Evolutionary conservation across 2,797 vertebrate species (phyloP).

Genomic region (Parauchenoglanis punctatus): DNA sequence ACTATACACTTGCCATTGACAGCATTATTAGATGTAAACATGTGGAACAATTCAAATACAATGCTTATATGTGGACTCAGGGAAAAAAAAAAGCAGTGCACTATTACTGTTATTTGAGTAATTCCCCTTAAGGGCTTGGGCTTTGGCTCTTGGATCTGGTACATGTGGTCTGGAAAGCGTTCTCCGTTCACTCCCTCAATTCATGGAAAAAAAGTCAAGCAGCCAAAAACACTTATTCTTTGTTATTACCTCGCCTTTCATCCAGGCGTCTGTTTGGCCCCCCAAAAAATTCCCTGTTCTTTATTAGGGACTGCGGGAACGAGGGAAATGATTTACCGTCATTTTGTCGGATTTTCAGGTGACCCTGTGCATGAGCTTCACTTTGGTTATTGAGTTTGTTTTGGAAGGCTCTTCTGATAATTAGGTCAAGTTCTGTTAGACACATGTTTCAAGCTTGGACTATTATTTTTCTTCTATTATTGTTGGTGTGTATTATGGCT

Average conservation of each 20-base stretch:
- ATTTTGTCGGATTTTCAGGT: conserved; percentile 39
- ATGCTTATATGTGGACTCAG: conserved; percentile 24
- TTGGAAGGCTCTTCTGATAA: conserved; percentile 28
- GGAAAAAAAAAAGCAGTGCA: not conserved
- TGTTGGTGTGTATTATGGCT: conserved; percentile 28
- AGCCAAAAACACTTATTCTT: conserved; percentile 58
- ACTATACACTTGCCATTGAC: conserved; percentile 17
- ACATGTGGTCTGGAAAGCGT: conserved; percentile 54
- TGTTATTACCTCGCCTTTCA: conserved; percentile 49
- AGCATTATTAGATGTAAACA: conserved; percentile 17
- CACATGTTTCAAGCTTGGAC: conserved; percentile 22
- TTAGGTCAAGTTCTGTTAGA: conserved; percentile 13
- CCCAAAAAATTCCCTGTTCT: conserved; percentile 22
- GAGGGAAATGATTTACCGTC: conserved; percentile 29
- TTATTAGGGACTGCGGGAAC: conserved; percentile 39
- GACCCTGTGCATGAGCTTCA: conserved; percentile 14
- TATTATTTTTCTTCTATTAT: conserved; percentile 26
- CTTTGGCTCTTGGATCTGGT: conserved; percentile 50
- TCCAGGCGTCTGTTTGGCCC: conserved; percentile 38
- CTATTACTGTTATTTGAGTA: conserved; percentile 57
- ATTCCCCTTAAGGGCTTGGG: conserved; percentile 45
- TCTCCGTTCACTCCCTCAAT: conserved; percentile 42
- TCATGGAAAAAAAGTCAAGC: conserved; percentile 54
- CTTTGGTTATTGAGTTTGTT: conserved; percentile 19
- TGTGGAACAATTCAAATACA: conserved; percentile 36